Evolutionary conservation across 1,140 invertebrate species (phyloP).

Genomic region (Drosophila albomicans): DNA sequence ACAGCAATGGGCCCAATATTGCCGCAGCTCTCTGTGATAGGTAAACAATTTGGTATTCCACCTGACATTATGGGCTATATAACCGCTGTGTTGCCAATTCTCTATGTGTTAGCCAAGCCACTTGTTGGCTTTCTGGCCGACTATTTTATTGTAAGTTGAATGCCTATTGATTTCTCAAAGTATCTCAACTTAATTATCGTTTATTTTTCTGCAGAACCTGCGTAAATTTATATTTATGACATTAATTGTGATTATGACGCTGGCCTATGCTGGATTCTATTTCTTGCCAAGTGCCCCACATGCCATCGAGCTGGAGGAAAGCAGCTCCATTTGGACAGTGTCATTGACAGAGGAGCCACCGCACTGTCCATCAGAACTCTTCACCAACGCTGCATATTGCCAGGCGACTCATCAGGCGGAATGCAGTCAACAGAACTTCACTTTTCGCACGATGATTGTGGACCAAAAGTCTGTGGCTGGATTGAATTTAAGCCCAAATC

Average conservation of each 20-base stretch:
- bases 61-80: slow-evolving; percentile 90
- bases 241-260: slow-evolving; percentile 87
- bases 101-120: slow-evolving; percentile 91
- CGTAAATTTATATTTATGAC: slow-evolving; percentile 90
- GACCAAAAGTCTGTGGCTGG: not conserved
- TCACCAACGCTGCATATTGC: slow-evolving; percentile 27
- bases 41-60: slow-evolving; percentile 90
- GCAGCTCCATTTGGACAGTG: slow-evolving; percentile 47
- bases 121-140: slow-evolving; percentile 90
- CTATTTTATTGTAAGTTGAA: slow-evolving; percentile 85
- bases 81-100: slow-evolving; percentile 89
- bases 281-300: slow-evolving; percentile 86
- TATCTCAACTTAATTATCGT: not conserved
- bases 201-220: slow-evolving; percentile 84
- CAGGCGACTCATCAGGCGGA: slow-evolving; percentile 37
- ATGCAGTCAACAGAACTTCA: slow-evolving; percentile 35
- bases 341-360: not conserved
- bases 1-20: slow-evolving; percentile 91
- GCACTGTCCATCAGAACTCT: slow-evolving; percentile 43
- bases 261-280: slow-evolving; percentile 88
- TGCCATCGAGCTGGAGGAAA: slow-evolving; percentile 53
- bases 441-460: slow-evolving; percentile 40
- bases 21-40: slow-evolving; percentile 90
- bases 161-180: not conserved
- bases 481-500: slow-evolving; percentile 46